Evolutionary conservation across 2,888 invertebrate genomes (phyloP), one percentile per base, ranked within the genome.

Genomic region (Petrophora chlorosata): DNA sequence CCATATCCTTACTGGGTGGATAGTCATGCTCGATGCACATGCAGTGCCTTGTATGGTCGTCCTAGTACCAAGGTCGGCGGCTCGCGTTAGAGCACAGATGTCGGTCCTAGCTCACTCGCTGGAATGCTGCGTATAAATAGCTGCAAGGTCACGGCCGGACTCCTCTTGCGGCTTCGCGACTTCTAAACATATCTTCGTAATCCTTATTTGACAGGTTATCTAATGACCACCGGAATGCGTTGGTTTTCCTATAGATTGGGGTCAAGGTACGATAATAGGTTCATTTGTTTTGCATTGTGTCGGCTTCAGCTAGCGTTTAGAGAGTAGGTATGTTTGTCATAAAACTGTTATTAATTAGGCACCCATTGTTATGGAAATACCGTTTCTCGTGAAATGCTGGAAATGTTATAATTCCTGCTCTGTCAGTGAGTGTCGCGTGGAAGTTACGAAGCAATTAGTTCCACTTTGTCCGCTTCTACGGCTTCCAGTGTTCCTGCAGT

Each of bases 111-210:
- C 64, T 63, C 49, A 50, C 58, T 59, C 59, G 51, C 59, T 59
- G 66, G 57, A 65, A 67, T 61, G 61, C 64, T 58, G 65, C 57
- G 49, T 85, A 84, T 83, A 78, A 79, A 79, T 82, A 85, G 76
- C 66, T 42, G 61, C 81, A 83, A 85, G 85, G 85, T 75, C 78
- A 70, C 50, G 59, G 53, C 49, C 52, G 32, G 13, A 55, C 55
- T 54, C 52, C 60, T 34, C 26, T 64, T 61, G 70, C 48, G 61
- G 66, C 62, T 66, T 48, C 55, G 53, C 53, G 54, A 61, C 53
- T 59, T 61, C 63, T 55, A 44, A 43, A 43, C 41, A 46, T 61
- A 59, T 58, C 46, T 50, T 47, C 33, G 57, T 66, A 59, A 54
- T 62, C 64, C 65, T 59, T 67, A 54, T 61, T 61, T 60, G 59